Conservation (phyloP, 2,888 invertebrate species). For the Dexiosoma caninum region DNA sequence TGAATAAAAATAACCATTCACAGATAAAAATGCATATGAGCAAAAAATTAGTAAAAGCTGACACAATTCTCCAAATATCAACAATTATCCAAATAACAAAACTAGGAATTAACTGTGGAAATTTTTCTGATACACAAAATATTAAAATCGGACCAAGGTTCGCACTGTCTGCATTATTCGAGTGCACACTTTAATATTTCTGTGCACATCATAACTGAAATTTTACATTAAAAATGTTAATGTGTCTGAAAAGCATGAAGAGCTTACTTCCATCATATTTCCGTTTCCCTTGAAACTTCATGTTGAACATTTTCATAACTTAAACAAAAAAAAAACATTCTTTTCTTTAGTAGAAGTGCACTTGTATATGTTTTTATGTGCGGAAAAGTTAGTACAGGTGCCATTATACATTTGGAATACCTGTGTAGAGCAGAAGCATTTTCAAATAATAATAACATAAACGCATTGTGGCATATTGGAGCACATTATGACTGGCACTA, state of each 20-base stretch:
- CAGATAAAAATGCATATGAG: no score
- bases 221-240: slow-evolving; percentile 31
- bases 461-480: not conserved
- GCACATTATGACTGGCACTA: slow-evolving; percentile 38
- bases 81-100: no score
- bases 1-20: no score
- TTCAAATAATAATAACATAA: slow-evolving; percentile 16
- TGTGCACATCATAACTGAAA: not conserved
- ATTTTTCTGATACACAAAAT: no score
- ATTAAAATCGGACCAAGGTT: no score
- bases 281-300: slow-evolving; percentile 51
- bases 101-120: no score
- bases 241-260: slow-evolving; percentile 19
- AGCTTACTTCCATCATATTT: slow-evolving; percentile 53
- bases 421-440: slow-evolving; percentile 25
- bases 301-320: slow-evolving; percentile 31
- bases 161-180: not conserved
- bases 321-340: not conserved
- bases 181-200: not conserved
- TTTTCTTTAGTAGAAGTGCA: not conserved
- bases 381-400: not conserved
- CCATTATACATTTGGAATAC: not conserved
- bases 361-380: not conserved
- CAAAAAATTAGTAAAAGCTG: no score
- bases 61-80: no score